These are phyloP conservation scores for Lepidocyrtoides sp. DNA, from an alignment of 2,888 invertebrate species.

Conservation along the genomic window DNA sequence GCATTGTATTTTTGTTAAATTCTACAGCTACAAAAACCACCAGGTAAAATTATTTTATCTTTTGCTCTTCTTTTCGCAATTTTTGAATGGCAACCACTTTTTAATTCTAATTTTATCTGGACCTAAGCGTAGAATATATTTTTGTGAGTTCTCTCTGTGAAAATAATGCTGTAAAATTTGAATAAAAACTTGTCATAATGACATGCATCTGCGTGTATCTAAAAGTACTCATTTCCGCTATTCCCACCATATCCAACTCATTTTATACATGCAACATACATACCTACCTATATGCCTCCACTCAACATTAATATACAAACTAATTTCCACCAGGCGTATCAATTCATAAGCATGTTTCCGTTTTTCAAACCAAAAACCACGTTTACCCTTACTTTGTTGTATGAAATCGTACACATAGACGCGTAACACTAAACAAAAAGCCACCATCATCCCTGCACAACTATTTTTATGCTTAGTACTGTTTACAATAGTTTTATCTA, in stretches of 20 bases:
- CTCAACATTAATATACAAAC: too few species aligned
- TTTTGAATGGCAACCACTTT: neutral
- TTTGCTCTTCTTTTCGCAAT: neutral
- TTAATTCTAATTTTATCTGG: neutral
- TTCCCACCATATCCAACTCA: neutral
- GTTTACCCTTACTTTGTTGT: slow-evolving; percentile 45
- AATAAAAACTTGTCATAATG: neutral
- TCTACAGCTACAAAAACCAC: too few species aligned
- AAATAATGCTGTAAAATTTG: neutral
- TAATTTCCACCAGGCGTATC: slow-evolving; percentile 83
- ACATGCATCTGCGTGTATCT: slow-evolving; percentile 63
- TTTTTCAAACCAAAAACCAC: slow-evolving; percentile 66
- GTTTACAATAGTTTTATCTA: neutral
- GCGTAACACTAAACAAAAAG: neutral
- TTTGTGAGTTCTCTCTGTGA: neutral
- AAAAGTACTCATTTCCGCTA: slow-evolving; percentile 85
- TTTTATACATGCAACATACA: too few species aligned
- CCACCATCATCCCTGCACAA: neutral
- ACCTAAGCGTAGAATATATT: too few species aligned
- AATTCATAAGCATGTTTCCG: slow-evolving; percentile 85
- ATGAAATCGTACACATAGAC: neutral
- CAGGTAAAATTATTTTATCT: too few species aligned
- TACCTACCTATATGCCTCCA: too few species aligned
- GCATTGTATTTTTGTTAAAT: neutral
- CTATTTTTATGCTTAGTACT: neutral